A percentile compares a stretch with the other conserved stretches of the same genome.
phyloP scores from a whole-genome alignment of 2,113 vertebrate species.

The Ageneiosus marmoratus region DNA sequence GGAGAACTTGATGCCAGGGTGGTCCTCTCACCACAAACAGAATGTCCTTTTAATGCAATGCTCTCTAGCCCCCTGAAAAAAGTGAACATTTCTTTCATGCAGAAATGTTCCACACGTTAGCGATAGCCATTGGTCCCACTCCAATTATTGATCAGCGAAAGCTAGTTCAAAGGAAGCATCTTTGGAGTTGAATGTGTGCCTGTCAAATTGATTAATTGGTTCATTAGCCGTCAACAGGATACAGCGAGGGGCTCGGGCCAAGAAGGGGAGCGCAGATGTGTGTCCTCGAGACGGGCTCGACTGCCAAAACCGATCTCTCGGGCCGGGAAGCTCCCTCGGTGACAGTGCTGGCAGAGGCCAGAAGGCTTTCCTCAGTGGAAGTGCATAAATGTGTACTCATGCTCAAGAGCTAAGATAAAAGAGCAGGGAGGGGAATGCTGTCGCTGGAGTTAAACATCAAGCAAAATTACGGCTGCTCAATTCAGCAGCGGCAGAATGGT shows the following conservation, averaged over 20 bases:
- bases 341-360: conserved; percentile 48
- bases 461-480: conserved; percentile 30
- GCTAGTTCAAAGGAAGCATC: conserved; percentile 17
- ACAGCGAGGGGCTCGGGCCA: conserved; percentile 38
- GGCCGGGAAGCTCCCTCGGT: conserved; percentile 48
- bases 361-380: conserved; percentile 56
- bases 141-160: conserved; percentile 26
- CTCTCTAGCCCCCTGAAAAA: neutral
- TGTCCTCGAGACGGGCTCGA: conserved; percentile 46
- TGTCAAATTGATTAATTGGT: conserved; percentile 53
- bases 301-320: conserved; percentile 51
- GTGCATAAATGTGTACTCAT: conserved; percentile 49
- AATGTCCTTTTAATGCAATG: conserved; percentile 68
- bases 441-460: conserved; percentile 39
- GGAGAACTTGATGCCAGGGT: conserved; percentile 68
- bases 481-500: conserved; percentile 25
- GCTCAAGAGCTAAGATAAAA: conserved; percentile 47
- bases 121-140: conserved; percentile 16
- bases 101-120: conserved; percentile 11
- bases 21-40: conserved; percentile 66
- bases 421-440: conserved; percentile 39
- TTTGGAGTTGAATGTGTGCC: conserved; percentile 33
- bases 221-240: conserved; percentile 50
- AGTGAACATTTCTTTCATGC: neutral
- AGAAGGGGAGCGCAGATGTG: conserved; percentile 52